Evolutionary conservation across 2,888 invertebrate species (phyloP), one percentile per base, ranked within the genome.

Genomic region (Cataglyphis livida): DNA sequence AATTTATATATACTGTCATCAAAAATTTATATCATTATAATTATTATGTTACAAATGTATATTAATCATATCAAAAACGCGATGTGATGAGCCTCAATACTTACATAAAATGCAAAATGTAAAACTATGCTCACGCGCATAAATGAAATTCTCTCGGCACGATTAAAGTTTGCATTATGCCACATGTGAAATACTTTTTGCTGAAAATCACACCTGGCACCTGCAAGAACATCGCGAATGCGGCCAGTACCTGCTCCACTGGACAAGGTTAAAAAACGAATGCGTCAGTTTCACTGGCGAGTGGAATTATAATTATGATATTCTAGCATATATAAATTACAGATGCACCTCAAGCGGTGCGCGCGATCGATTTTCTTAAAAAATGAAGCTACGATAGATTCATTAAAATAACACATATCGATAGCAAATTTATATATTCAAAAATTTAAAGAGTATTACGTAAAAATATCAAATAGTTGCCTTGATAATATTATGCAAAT

Each of bases 121-220:
- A 70, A 81, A 79, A 86, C 78, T 48, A 61, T 21, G 18, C 38
- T 32, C 44, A 18, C 48, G 32, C 65, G 61, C 38, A 32, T 21
- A 59, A 48, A 48, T 21, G 62, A 76, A 87, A 85, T 85, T 68
- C 83, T 81, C 83, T 70, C 61, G 62, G 54, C 25, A 25, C 83
- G 62, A 44, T 59, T 28, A 25, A 73, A 84, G 74, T 82, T 66
- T 54, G 83, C 75, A 89, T 85, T 87, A 89, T 89, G 85, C 81
- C 48, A 57, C 81, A 62, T 44, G 38, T 71, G 61, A 51, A 68
- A 25, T 38, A 32, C 21, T 84, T 89, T 84, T 85, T 81, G 48
- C 41, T 74, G 44, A 54, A 73, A 75, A 59, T 32, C 75, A 81
- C 87, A 89, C 76, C 89, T 89, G 85, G 71, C 68, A 71, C 18